phyloP scores from a whole-genome alignment of 2,113 vertebrate species.

The Myiozetetes cayanensis region DNA sequence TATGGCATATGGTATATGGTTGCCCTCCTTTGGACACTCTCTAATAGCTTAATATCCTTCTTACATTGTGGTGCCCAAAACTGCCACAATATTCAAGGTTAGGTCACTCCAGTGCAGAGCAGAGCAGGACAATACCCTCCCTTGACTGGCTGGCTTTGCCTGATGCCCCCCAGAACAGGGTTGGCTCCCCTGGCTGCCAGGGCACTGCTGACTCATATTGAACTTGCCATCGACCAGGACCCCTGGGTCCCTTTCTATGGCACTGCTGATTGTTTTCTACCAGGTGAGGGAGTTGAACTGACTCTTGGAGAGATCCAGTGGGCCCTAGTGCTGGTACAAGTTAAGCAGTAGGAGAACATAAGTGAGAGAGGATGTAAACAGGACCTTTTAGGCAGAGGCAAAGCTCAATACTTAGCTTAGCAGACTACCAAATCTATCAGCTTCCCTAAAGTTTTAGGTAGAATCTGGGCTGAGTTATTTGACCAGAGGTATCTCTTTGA shows the following conservation, averaged over 20 bases:
- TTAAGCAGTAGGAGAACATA: neutral
- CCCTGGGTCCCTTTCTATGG: accelerated
- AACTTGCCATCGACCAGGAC: accelerated
- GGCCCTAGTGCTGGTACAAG: neutral
- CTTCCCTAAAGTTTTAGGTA: neutral
- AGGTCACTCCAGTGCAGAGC: accelerated
- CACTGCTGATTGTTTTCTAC: neutral
- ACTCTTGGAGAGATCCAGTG: neutral
- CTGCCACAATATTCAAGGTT: neutral
- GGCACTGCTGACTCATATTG: neutral
- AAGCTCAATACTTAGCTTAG: neutral
- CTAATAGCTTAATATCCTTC: neutral
- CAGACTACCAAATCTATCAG: neutral
- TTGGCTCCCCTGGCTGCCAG: neutral
- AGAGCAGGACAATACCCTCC: neutral
- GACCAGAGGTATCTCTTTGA: neutral
- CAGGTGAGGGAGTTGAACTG: neutral
- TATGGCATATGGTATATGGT: accelerated
- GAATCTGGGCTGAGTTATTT: neutral
- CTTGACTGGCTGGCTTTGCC: accelerated
- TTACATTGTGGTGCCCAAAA: neutral
- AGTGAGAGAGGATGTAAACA: neutral
- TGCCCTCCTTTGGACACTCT: neutral
- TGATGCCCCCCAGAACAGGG: accelerated
- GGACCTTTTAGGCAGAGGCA: neutral